These are phyloP conservation scores for Enteromius argenteus DNA, from an alignment of 2,797 vertebrate genomes.

Conservation along the genomic window DNA sequence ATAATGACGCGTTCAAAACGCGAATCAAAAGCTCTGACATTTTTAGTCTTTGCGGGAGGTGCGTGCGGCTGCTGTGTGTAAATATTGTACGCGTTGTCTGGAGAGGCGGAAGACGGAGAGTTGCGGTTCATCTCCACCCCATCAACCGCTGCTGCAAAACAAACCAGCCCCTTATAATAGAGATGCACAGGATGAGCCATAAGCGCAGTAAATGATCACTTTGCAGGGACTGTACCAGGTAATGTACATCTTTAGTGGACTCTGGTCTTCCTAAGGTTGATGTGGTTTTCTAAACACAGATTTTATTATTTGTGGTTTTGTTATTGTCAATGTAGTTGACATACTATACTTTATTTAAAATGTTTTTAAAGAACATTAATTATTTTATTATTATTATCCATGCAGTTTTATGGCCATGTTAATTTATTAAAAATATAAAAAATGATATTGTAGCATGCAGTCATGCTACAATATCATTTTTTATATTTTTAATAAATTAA, in stretches of 20 bases:
- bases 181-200: conserved; percentile 36
- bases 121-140: not conserved
- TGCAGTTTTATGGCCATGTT: not conserved
- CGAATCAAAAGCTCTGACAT: not conserved
- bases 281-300: not conserved
- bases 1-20: conserved; percentile 12
- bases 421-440: not conserved
- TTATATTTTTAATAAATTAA: too few species aligned
- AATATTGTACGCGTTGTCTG: not conserved
- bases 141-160: conserved; percentile 15
- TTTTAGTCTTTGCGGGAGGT: not conserved
- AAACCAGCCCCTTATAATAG: conserved; percentile 22
- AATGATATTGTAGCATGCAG: not conserved
- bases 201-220: conserved; percentile 4
- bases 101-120: not conserved
- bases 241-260: not conserved
- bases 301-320: not conserved
- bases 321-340: not conserved
- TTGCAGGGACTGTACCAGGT: conserved; percentile 12
- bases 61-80: not conserved
- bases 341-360: not conserved
- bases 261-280: not conserved
- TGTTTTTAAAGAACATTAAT: too few species aligned
- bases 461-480: too few species aligned
- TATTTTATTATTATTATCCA: not conserved